Evolutionary conservation across 2,113 vertebrate genomes (phyloP).

Genomic region (Micronycteris hirsuta): DNA sequence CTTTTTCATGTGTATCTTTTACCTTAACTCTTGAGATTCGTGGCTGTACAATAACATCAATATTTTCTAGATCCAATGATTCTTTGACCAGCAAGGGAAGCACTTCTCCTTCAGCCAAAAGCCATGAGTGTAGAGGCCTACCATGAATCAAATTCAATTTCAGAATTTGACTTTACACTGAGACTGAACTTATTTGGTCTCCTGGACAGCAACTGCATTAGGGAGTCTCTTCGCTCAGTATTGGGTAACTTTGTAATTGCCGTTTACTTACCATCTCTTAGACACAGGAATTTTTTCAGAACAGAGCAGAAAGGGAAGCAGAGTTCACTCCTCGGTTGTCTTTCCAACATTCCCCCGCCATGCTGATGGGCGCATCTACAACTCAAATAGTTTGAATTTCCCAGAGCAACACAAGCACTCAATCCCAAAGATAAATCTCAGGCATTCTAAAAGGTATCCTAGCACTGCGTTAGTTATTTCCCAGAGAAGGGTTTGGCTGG

Average conservation of each 20-base stretch:
- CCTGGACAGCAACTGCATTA: neutral
- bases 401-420: conserved; percentile 62
- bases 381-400: conserved; percentile 67
- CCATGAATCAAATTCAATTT: neutral
- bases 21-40: neutral
- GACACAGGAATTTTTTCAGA: conserved; percentile 48
- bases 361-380: neutral
- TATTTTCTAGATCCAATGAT: neutral
- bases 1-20: neutral
- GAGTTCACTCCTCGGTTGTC: conserved; percentile 4
- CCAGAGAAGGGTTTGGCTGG: conserved; percentile 73
- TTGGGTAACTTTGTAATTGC: conserved; percentile 44
- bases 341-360: conserved; percentile 1
- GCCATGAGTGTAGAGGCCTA: neutral
- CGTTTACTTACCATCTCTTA: conserved; percentile 49
- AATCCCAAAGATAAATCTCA: conserved; percentile 70
- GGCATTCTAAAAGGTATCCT: conserved; percentile 71
- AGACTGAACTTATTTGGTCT: neutral
- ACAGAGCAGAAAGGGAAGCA: neutral
- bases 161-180: conserved; percentile 35
- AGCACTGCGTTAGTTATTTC: conserved; percentile 65
- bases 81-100: neutral
- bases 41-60: neutral
- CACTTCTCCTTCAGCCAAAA: neutral
- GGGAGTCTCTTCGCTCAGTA: neutral